Evolutionary conservation across 1,140 invertebrate species (phyloP).

Genomic region (Subanguina moxae): DNA sequence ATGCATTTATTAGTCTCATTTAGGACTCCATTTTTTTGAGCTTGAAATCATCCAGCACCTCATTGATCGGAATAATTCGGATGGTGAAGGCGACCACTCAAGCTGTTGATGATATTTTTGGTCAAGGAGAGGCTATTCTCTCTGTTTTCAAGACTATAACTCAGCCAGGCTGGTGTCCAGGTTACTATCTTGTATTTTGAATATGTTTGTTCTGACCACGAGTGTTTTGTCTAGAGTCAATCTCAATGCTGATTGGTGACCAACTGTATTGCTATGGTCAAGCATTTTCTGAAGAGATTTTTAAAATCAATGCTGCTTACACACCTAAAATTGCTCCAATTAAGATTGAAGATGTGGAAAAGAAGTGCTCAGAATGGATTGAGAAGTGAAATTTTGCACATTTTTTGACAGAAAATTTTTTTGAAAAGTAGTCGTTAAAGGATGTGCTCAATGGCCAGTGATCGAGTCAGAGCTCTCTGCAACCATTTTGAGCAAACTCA

Average conservation of each 20-base stretch:
- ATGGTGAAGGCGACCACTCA: constrained; percentile 34
- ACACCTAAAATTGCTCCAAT: not conserved
- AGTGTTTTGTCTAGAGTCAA: constrained; percentile 20
- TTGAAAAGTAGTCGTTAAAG: constrained; percentile 13
- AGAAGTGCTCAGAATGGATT: constrained; percentile 32
- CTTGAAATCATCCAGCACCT: constrained; percentile 31
- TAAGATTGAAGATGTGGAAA: constrained; percentile 10
- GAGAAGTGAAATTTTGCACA: constrained; percentile 16
- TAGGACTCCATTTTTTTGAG: constrained; percentile 22
- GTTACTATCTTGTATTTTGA: constrained; percentile 20
- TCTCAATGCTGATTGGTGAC: constrained; percentile 29
- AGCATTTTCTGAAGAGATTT: not conserved
- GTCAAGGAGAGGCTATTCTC: constrained; percentile 21
- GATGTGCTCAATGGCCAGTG: constrained; percentile 29
- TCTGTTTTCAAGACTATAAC: constrained; percentile 35
- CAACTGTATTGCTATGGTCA: constrained; percentile 15
- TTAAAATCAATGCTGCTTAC: constrained; percentile 1
- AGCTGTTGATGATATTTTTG: constrained; percentile 43
- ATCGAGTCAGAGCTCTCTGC: constrained; percentile 36
- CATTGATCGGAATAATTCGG: constrained; percentile 39
- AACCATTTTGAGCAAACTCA: constrained; percentile 34
- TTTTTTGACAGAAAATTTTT: not conserved
- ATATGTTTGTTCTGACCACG: not conserved
- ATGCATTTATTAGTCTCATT: not conserved
- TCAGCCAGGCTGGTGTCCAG: constrained; percentile 39